These are phyloP conservation scores for Diplolepis rosae DNA, from an alignment of 2,888 invertebrate species.

Conservation along the genomic window DNA sequence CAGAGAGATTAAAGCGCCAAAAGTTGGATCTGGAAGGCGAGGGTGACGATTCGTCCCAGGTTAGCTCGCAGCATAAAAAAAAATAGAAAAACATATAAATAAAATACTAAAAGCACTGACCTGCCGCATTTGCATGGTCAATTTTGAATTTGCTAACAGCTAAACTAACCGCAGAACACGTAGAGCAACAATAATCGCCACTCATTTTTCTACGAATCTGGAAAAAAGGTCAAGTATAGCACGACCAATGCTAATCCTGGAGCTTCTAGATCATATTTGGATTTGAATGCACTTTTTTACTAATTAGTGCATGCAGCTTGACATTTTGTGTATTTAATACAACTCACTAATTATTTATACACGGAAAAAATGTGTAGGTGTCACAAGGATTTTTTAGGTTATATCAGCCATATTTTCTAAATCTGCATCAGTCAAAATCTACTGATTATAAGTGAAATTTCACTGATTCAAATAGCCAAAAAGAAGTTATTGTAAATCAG, in stretches of 20 bases:
- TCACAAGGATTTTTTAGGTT: no score
- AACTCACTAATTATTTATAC: no score
- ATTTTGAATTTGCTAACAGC: slow-evolving; percentile 42
- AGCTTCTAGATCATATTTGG: no score
- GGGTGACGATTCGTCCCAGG: slow-evolving; percentile 72
- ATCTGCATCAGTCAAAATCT: no score
- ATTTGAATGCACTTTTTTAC: no score
- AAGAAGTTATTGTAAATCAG: no score
- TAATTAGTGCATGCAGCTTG: no score
- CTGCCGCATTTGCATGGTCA: slow-evolving; percentile 60
- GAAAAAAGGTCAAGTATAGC: slow-evolving; percentile 72
- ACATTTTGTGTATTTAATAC: no score
- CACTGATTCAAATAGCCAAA: no score
- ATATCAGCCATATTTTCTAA: no score
- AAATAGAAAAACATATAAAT: slow-evolving; percentile 51
- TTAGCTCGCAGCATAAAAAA: slow-evolving; percentile 67
- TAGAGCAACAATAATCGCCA: slow-evolving; percentile 56
- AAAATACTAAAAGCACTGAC: slow-evolving; percentile 41
- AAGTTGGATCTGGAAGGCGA: slow-evolving; percentile 70
- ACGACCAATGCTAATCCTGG: slow-evolving; percentile 46
- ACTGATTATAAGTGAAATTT: no score
- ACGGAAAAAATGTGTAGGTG: no score
- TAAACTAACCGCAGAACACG: slow-evolving; percentile 62
- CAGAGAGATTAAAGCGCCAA: slow-evolving; percentile 68
- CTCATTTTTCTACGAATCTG: slow-evolving; percentile 55